A percentile compares a stretch with the other conserved stretches of the same genome.
Conservation (phyloP, 2,113 vertebrate species). For the Carassius carassius region DNA sequence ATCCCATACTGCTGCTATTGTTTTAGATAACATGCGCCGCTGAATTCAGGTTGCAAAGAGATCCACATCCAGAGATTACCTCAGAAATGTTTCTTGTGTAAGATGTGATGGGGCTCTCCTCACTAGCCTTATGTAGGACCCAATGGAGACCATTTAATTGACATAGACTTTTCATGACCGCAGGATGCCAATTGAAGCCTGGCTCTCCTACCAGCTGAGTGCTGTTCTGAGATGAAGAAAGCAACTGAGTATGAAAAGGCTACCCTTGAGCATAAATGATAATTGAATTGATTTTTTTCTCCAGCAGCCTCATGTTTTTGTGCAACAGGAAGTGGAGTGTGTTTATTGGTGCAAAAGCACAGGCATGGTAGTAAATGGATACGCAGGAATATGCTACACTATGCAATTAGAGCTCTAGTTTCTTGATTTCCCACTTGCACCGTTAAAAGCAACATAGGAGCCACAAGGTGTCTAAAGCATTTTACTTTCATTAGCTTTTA, state of each 20-base stretch:
- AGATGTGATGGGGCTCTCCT: background rate
- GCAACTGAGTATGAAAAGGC: slow-evolving; percentile 63
- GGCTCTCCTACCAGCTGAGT: slow-evolving; percentile 64
- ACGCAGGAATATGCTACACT: background rate
- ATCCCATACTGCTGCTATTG: background rate
- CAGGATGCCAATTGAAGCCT: slow-evolving; percentile 60
- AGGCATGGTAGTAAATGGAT: slow-evolving; percentile 51
- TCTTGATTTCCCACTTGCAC: slow-evolving; percentile 36
- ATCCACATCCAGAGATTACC: background rate
- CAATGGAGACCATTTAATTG: slow-evolving; percentile 66
- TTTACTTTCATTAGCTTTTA: slow-evolving; percentile 52
- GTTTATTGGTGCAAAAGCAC: slow-evolving; percentile 8
- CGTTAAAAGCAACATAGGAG: slow-evolving; percentile 32
- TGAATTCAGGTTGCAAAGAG: background rate
- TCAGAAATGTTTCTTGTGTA: slow-evolving; percentile 15
- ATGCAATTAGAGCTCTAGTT: slow-evolving; percentile 39
- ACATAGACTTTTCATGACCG: slow-evolving; percentile 65
- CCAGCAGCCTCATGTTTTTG: slow-evolving; percentile 58
- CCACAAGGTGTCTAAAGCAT: slow-evolving; percentile 26
- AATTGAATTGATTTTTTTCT: slow-evolving; percentile 72
- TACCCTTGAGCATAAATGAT: slow-evolving; percentile 66
- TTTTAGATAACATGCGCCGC: background rate
- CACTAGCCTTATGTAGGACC: slow-evolving; percentile 25
- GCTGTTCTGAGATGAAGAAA: slow-evolving; percentile 63
- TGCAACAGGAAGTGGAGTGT: slow-evolving; percentile 42